Evolutionary conservation across 2,888 invertebrate species (phyloP).

Genomic region (Campoplex nolae): DNA sequence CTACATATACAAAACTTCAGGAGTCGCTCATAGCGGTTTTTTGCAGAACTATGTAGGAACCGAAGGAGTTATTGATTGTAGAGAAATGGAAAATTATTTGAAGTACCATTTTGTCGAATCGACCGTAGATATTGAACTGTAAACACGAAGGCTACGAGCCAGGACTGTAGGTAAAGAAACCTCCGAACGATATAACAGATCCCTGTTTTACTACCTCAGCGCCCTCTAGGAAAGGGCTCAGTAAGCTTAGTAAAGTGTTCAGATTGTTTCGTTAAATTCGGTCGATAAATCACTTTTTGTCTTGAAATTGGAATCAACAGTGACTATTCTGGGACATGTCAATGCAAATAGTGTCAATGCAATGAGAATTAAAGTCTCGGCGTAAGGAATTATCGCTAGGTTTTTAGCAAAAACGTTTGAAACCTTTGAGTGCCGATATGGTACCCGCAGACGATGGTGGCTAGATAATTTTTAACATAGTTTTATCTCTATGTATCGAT

Average conservation of each 20-base stretch:
- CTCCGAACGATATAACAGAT: background rate
- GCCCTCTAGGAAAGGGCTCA: background rate
- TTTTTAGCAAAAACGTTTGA: too few species aligned
- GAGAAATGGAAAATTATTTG: background rate
- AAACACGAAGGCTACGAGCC: background rate
- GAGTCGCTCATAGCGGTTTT: slow-evolving; percentile 11
- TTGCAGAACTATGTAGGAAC: slow-evolving; percentile 21
- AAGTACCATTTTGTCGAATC: background rate
- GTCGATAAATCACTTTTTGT: background rate
- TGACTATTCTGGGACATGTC: background rate
- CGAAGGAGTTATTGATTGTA: background rate
- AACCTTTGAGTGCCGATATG: too few species aligned
- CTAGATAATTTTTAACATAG: too few species aligned
- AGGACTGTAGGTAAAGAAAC: background rate
- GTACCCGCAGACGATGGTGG: too few species aligned
- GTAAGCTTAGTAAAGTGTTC: background rate
- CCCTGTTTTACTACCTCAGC: background rate
- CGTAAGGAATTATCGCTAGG: too few species aligned
- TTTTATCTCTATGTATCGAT: too few species aligned
- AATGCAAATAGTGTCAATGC: too few species aligned
- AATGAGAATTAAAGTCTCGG: too few species aligned
- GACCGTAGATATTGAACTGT: slow-evolving; percentile 4
- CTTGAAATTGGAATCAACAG: too few species aligned
- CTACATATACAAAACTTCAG: background rate
- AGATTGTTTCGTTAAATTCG: background rate